Conservation (phyloP, 2,888 invertebrate species). For the Rhyacophila evoluta region DNA sequence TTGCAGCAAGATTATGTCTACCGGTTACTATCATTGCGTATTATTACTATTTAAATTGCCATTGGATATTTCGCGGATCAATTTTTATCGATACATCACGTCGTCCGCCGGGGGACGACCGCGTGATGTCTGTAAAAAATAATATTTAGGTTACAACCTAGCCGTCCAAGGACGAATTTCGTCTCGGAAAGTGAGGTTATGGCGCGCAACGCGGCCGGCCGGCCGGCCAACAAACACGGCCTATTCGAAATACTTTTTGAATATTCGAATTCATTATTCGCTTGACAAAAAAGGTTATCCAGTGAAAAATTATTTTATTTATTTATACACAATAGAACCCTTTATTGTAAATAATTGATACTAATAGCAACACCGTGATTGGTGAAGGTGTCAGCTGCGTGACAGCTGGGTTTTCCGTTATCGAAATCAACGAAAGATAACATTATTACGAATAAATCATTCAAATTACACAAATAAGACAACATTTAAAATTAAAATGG, state of each 20-base stretch:
- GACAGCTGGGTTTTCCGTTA: background rate
- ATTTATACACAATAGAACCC: background rate
- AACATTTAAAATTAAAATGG: no score
- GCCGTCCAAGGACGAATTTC: constrained; percentile 37
- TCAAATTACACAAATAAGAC: no score
- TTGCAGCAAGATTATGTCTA: background rate
- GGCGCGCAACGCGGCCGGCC: constrained; percentile 36
- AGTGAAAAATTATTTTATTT: no score
- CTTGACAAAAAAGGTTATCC: no score
- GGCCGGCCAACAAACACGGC: no score
- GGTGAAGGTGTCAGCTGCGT: background rate
- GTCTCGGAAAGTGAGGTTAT: constrained; percentile 43
- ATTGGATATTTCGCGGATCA: background rate
- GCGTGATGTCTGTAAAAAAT: constrained; percentile 27
- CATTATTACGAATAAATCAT: no score
- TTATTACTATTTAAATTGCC: background rate
- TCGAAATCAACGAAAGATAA: background rate
- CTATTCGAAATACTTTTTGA: no score
- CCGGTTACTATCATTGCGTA: background rate
- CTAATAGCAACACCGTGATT: background rate
- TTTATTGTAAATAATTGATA: background rate
- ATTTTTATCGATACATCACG: background rate
- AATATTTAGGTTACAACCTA: constrained; percentile 34
- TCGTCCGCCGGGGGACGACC: background rate
- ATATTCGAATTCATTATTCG: background rate